Percentiles rank a stretch among this genome's conserved stretches.
Conservation (phyloP, 2,888 invertebrate genomes). For the Peribatodes rhomboidaria region DNA sequence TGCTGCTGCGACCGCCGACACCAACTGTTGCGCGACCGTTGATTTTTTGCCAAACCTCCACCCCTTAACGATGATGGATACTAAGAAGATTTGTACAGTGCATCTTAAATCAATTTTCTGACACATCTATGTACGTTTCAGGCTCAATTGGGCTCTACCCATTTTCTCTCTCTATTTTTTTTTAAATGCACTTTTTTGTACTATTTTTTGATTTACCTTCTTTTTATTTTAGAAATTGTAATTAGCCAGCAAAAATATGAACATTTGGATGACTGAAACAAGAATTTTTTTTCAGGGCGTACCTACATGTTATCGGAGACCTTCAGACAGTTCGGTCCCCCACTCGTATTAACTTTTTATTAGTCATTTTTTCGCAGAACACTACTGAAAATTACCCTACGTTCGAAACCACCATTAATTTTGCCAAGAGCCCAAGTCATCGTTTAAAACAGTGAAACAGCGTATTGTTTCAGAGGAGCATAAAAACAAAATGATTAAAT, state of each 20-base stretch:
- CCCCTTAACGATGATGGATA: conserved; percentile 43
- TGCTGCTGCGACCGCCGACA: conserved; percentile 65
- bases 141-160: background rate
- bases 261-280: too few species aligned
- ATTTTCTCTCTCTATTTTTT: background rate
- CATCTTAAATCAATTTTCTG: conserved; percentile 30
- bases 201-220: background rate
- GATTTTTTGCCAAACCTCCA: conserved; percentile 75
- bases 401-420: background rate
- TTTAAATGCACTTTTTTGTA: background rate
- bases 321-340: too few species aligned
- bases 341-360: too few species aligned
- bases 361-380: background rate
- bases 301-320: too few species aligned
- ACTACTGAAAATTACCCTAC: background rate
- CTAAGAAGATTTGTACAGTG: conserved; percentile 71
- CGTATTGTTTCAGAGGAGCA: conserved; percentile 54
- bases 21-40: conserved; percentile 86
- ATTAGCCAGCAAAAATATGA: too few species aligned
- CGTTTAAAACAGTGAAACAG: background rate
- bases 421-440: background rate
- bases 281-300: too few species aligned
- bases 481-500: conserved; percentile 60
- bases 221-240: too few species aligned
- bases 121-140: background rate